A percentile compares a stretch with the other conserved stretches of the same genome.
phyloP scores from a whole-genome alignment of 1,140 invertebrate genomes.

The Periplaneta americana region DNA sequence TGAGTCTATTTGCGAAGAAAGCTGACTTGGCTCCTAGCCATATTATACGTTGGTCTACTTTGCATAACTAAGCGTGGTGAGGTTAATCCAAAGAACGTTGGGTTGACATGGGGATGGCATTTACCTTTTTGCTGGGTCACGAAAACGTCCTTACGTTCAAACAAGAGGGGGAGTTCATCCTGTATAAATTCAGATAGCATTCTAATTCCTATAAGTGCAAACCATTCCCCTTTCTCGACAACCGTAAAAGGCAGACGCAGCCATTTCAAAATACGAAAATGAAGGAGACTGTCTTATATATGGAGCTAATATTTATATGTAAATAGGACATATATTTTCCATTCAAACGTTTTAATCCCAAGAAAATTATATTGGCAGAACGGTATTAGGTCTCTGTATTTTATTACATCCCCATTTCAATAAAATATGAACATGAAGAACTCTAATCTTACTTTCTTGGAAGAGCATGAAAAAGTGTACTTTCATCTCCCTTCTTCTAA shows the following conservation, averaged over 20 bases:
- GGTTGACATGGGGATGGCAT: not conserved
- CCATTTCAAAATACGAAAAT: not conserved
- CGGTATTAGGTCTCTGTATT: too few relatives aligned
- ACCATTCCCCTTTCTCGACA: not conserved
- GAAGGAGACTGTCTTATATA: not conserved
- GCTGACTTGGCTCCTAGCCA: not conserved
- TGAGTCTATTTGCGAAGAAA: not conserved
- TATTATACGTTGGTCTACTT: not conserved
- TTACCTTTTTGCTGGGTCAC: not conserved
- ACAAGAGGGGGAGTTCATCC: not conserved
- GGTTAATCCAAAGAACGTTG: not conserved
- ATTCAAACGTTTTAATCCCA: not conserved
- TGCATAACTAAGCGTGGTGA: not conserved
- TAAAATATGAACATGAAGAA: too few relatives aligned
- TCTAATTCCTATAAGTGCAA: not conserved
- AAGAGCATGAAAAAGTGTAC: too few relatives aligned
- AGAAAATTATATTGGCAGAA: not conserved
- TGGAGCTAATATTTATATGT: not conserved
- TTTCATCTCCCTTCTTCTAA: too few relatives aligned
- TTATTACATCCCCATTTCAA: too few relatives aligned
- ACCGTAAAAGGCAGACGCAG: not conserved
- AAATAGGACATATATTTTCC: not conserved
- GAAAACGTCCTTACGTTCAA: not conserved
- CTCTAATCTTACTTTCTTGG: too few relatives aligned
- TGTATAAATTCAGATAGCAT: not conserved